Evolutionary conservation across 2,888 invertebrate species (phyloP).

Genomic region (Eremobia ochroleuca): DNA sequence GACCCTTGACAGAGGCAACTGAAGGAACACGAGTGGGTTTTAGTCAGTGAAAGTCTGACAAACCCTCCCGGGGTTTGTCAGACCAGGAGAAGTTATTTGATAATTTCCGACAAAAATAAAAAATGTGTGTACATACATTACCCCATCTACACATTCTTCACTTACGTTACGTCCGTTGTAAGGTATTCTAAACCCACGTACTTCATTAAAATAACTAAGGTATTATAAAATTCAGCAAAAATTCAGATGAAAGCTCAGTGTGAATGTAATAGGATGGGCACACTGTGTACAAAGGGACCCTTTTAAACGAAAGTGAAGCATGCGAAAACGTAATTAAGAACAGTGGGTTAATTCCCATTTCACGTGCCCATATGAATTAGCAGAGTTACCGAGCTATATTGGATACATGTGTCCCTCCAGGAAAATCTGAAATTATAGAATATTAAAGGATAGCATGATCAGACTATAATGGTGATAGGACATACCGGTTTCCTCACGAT

Average conservation of each 20-base stretch:
- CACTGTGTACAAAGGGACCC: constrained; percentile 85
- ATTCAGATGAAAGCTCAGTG: constrained; percentile 77
- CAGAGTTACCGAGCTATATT: constrained; percentile 80
- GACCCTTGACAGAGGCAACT: too few relatives aligned
- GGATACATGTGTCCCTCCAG: constrained; percentile 72
- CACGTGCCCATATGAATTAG: constrained; percentile 88
- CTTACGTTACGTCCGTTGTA: constrained; percentile 16
- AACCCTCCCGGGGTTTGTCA: too few relatives aligned
- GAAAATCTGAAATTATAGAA: constrained; percentile 72
- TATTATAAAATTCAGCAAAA: constrained; percentile 68
- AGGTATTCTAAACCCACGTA: constrained; percentile 62
- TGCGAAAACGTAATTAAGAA: constrained; percentile 90
- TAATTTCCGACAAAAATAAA: too few relatives aligned
- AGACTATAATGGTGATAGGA: background rate
- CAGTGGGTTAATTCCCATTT: constrained; percentile 89
- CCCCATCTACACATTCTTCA: constrained; percentile 19
- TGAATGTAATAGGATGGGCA: constrained; percentile 79
- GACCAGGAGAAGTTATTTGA: too few relatives aligned
- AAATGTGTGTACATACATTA: constrained; percentile 24
- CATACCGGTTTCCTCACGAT: background rate
- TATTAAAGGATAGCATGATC: constrained; percentile 15
- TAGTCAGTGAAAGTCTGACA: too few relatives aligned
- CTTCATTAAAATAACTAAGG: constrained; percentile 67
- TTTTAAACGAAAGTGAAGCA: constrained; percentile 88
- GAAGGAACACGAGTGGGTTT: too few relatives aligned